Evolutionary conservation across 2,888 invertebrate species (phyloP), one percentile per base, ranked within the genome.

Genomic region (Spicauda simplicius): DNA sequence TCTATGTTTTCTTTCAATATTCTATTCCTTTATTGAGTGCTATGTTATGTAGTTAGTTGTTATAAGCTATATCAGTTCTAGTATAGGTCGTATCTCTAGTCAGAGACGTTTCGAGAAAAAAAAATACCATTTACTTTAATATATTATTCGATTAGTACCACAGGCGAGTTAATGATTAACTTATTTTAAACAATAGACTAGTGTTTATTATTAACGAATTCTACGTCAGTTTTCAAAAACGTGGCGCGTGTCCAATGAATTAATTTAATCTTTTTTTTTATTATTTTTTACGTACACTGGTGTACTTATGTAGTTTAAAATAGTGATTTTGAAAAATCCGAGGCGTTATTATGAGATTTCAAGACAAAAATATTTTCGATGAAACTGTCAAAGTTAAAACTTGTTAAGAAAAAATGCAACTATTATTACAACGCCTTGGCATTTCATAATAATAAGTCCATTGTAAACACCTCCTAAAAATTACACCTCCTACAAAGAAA

Each of bases 1-100:
- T 78, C 73, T 71, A 79, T 82, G 41, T 79, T 79, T 78, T 80
- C 82, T 78, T 79, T 75, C 76, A 74, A 77, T 81, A 77, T 80
- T 80, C 82, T 84, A 73, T 86, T 84, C 79, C 81, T 85, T 88
- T 80, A 80, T 86, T 83, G 90, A 89, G 90, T 91, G 90, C 90
- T 91, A 89, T 88, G 88, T 90, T 87, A 86, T 25, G 80, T 88
- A 86, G 82, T 73, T 86, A 88, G 85, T 83, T 77, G 82, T 85
- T 83, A 16, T 48, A 82, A 75, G 73, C 72, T 86, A 87, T 85
- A 25, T 25, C 85, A 85, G 83, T 87, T 86, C 72, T 91, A 91
- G 89, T 77, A 81, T 90, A 90, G 85, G 80, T 83, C 85, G 82
- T 87, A 90, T 91, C 90, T 92, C 93, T 93, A 93, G 93, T 93